Conservation (phyloP, 2,797 vertebrate species). For the Petrocephalus sullivani region DNA sequence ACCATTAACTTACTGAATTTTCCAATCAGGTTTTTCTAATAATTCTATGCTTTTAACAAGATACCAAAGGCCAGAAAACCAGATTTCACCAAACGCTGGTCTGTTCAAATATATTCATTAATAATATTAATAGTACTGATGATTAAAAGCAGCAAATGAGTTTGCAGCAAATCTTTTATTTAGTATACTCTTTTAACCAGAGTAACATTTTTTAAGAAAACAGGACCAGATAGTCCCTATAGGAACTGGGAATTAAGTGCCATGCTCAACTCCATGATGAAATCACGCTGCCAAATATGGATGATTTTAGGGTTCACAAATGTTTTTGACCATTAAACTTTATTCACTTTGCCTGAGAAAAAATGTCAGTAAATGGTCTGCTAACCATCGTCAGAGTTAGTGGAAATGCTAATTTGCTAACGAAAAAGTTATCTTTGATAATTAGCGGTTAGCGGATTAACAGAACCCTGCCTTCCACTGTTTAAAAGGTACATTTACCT, state of each 20-base stretch:
- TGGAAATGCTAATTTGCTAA: no score
- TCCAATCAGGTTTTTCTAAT: background rate
- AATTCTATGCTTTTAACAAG: background rate
- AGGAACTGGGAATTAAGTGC: background rate
- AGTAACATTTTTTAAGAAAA: background rate
- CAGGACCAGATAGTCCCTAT: background rate
- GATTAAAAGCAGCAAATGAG: background rate
- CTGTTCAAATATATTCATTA: background rate
- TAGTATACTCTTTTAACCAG: background rate
- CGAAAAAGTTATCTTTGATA: no score
- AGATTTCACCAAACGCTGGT: background rate
- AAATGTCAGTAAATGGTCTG: background rate
- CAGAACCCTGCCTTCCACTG: background rate
- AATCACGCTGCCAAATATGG: background rate
- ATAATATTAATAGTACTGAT: background rate
- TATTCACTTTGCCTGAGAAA: background rate
- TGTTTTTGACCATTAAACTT: background rate
- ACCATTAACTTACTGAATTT: slow-evolving; percentile 1
- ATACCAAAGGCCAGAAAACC: background rate
- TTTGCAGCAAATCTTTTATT: background rate
- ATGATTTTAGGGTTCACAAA: background rate
- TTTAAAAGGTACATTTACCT: background rate
- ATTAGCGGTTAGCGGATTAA: background rate
- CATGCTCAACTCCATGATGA: background rate
- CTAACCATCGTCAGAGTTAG: no score